Conservation (phyloP, 2,888 invertebrate genomes). For the Villa cingulata region DNA sequence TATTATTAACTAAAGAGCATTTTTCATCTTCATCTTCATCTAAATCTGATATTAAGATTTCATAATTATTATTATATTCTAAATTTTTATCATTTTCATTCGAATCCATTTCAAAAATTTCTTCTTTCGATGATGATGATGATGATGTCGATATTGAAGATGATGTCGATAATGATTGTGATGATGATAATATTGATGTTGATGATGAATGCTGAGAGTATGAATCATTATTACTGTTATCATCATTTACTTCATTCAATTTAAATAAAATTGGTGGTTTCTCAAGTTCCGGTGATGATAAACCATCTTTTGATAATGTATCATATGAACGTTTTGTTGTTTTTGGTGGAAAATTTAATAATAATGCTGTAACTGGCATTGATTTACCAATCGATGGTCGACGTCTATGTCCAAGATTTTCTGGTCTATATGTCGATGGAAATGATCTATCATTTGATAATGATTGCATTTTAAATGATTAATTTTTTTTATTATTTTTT, state of each 20-base stretch:
- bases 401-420: constrained; percentile 25
- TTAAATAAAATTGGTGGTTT: constrained; percentile 25
- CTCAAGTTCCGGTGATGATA: constrained; percentile 22
- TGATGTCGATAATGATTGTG: too few species aligned
- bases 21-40: not conserved
- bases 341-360: constrained; percentile 24
- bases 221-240: too few species aligned
- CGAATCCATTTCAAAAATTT: too few species aligned
- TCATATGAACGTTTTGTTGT: constrained; percentile 13
- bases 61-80: too few species aligned
- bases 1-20: constrained; percentile 15
- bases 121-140: too few species aligned
- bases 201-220: too few species aligned
- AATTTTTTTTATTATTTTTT: not conserved
- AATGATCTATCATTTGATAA: constrained; percentile 17
- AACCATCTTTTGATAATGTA: constrained; percentile 14
- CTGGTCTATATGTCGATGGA: constrained; percentile 17
- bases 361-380: constrained; percentile 32
- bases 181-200: too few species aligned
- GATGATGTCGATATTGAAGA: too few species aligned
- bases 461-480: too few species aligned
- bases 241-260: constrained; percentile 7
- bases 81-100: too few species aligned
- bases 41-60: too few species aligned
- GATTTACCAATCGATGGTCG: constrained; percentile 31